phyloP scores from a whole-genome alignment of 2,797 vertebrate species.

The Linurgus olivaceus region DNA sequence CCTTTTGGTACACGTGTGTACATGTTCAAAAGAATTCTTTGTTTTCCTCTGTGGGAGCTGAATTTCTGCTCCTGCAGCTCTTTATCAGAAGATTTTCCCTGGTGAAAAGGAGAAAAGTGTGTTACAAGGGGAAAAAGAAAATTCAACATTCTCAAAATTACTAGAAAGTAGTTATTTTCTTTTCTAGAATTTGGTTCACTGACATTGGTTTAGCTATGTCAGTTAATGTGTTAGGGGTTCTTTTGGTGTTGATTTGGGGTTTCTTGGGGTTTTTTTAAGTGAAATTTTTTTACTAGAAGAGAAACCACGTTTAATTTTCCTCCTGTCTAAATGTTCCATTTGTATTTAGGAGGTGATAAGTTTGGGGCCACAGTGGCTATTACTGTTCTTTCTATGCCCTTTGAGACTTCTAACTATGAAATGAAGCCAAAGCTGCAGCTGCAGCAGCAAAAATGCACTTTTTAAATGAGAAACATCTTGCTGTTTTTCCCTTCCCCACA shows the following conservation, averaged over 20 bases:
- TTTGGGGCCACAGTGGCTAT: constrained; percentile 8
- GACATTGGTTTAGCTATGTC: background rate
- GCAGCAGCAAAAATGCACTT: constrained; percentile 28
- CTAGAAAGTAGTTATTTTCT: background rate
- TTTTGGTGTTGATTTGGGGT: background rate
- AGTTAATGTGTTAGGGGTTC: background rate
- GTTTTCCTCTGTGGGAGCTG: background rate
- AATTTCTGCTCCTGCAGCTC: background rate
- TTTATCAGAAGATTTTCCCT: background rate
- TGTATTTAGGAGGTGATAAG: constrained; percentile 51
- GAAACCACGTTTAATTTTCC: background rate
- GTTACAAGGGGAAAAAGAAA: background rate
- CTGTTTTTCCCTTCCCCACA: background rate
- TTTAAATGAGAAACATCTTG: constrained; percentile 44
- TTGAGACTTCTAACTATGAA: constrained; percentile 20
- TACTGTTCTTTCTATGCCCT: constrained; percentile 14
- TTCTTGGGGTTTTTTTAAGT: background rate
- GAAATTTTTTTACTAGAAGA: background rate
- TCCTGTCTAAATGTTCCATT: constrained; percentile 7
- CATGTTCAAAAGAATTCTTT: background rate
- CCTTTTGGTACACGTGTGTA: background rate
- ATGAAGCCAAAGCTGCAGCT: constrained; percentile 61
- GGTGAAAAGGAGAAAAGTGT: background rate
- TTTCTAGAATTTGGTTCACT: background rate
- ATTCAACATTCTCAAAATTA: background rate